Evolutionary conservation across 2,113 vertebrate genomes (phyloP), one percentile per base, ranked within the genome.

Genomic region (Sebastes fasciatus): DNA sequence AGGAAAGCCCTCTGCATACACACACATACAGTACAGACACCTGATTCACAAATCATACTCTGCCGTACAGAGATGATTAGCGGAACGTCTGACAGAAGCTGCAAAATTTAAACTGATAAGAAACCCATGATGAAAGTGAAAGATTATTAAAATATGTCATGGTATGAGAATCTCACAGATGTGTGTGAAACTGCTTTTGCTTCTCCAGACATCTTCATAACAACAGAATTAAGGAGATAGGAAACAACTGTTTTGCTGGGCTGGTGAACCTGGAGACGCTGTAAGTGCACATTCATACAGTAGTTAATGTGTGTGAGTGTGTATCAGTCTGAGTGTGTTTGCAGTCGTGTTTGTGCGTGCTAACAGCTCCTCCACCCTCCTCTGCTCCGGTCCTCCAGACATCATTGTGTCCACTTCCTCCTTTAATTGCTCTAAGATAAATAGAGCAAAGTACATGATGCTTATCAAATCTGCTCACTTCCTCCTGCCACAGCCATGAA

Each of bases 241-340:
- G 96, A 83, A 96, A 92, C 60, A 96, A 96, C 85, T 97, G 97
- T 85, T 99, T 99, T 89, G 93, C 95, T 85, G 98, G 98, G 80
- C 95, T 99, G 55, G 95, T 97, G 83, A 99, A 99, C 92, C 95
- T 99, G 79, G 98, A 99, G 94, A 98, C 97, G 2, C 94, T 99
- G 98, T 99, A 93, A 99, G 98, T 98, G 72, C 64, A 45, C 49
- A 42, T 19, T 84, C 14, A 45, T 54, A 45, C 58, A 46, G 74
- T 42, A 55, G n/a, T 57, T 74, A 54, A 23, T 60, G 43, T 74
- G 42, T 52, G 69, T 62, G 45, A 51, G 63, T 70, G 48, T 76
- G 72, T 34, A 5, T 58, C 63, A 19, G 42, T 70, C 21, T 55
- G 14, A 52, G 73, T 75, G 67, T 77, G 68, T 77, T 34, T 82